Base-by-base conservation (phyloP, 2,113 vertebrate species). In the Tapirus terrestris region DNA sequence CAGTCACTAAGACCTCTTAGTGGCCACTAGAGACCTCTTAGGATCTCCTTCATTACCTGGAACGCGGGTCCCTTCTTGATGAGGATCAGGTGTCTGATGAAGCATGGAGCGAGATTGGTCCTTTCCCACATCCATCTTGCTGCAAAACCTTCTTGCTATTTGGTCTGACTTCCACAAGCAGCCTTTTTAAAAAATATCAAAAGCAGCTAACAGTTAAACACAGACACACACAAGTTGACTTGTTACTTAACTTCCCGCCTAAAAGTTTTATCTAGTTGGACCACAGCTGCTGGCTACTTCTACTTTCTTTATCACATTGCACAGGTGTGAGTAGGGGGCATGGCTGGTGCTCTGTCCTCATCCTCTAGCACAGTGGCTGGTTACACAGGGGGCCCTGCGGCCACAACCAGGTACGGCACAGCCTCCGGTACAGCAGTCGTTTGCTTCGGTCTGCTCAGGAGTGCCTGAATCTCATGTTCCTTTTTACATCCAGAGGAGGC, bases 241-340 rank as follows among this genome's bases (percentile, higher is more conserved):
- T 97, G 97, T 97, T 94, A 97, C 75, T 48, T 96, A 67, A 97
- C 98, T 98, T 98, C 98, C 99, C 98, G 98, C 99, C 98, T 98
- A 89, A 96, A 97, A 81, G 36, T 97, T 98, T 99, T 99, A 99
- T 99, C 99, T 98, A 92, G 27, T 36, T 70, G 89, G 97, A 75
- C 98, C 99, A 99, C 93, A 90, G 84, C 97, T 96, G 93, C 94
- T 98, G 94, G 13, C 72, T 43, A 98, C 97, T 97, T 98, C 97
- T 98, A 92, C 98, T 98, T 93, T 96, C 89, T 97, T 99, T 99
- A 99, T 99, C 99, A 5, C 33, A 68, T 56, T 75, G 51, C 93
- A 85, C 97, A 98, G 98, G 98, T 98, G 65, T 96, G 65, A 10
- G 65, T 17, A 96, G 89, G 91, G 76, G 91, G 33, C 88, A 31